Base-by-base conservation (phyloP, 2,797 vertebrate species). In the Myiotriccus ornatus region DNA sequence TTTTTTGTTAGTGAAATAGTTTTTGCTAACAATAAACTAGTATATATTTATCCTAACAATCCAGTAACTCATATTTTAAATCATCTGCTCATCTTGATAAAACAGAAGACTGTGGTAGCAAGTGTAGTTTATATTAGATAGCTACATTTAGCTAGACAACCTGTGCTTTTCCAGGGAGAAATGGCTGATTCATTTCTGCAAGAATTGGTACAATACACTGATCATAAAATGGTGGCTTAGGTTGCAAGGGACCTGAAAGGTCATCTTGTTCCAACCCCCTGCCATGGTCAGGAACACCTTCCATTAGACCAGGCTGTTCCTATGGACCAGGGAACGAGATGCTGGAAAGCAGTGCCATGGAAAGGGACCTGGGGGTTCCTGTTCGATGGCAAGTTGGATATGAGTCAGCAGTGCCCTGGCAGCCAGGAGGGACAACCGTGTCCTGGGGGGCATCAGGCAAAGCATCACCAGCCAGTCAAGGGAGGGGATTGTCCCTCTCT, bases 381-480 rank as follows among this genome's bases (percentile, higher is more conserved):
- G 10, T 9, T 28, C 2, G 2, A 20, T 16, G 20, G 14, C 19
- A 49, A 55, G 2, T 1, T 27, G n/a, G 15, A 23, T 0, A 1
- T 8, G 24, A 56, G 8, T 5, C 30, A 41, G 43, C 43, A 47
- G 20, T 56, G 43, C 20, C 20, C 34, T 47, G 50, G 50, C n/a
- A 55, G 35, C 13, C 69, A 47, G 25, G 30, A 64, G 35, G 7
- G 15, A 1, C 41, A 63, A 1, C 12, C 1, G 0, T 53, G 47
- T 19, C 20, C 69, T 30, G 15, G 19, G 23, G 49, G 12, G 1
- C 34, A 73, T 47, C 68, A 71, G 49, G 34, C 2, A 6, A 34
- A 82, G 39, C 37, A 32, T 14, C 2, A 0, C 21, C 28, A 71
- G 15, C 41, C 0, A 0, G 28, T 7, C 10, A 11, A 47, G 16